Percentiles rank a stretch among this genome's conserved stretches.
These are phyloP conservation scores for Orycteropus afer DNA, from an alignment of 2,113 vertebrate species.

Conservation along the genomic window DNA sequence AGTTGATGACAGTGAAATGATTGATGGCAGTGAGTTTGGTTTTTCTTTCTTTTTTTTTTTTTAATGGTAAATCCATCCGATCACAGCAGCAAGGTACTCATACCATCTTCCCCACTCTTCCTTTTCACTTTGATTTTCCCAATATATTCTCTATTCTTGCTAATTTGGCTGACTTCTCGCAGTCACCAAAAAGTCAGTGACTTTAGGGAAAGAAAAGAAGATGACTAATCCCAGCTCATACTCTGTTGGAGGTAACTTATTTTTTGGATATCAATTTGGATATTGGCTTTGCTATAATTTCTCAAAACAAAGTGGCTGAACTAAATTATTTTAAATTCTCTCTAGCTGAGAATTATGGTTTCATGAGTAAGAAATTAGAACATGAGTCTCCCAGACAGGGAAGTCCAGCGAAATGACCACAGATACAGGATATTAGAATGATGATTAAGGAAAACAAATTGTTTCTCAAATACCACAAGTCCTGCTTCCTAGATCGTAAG, in stretches of 20 bases:
- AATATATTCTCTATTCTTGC: background rate
- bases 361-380: constrained; percentile 52
- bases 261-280: background rate
- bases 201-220: background rate
- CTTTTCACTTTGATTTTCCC: background rate
- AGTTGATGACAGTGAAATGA: no score
- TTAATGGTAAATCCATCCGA: background rate
- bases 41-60: no score
- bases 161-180: background rate
- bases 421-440: constrained; percentile 54
- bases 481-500: constrained; percentile 38
- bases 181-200: background rate
- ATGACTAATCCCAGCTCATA: background rate
- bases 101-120: no score
- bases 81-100: background rate
- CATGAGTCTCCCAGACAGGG: background rate
- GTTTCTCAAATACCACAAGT: constrained; percentile 42
- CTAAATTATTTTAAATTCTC: background rate
- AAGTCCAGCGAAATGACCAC: constrained; percentile 16
- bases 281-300: background rate
- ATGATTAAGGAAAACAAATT: constrained; percentile 30
- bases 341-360: background rate
- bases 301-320: background rate
- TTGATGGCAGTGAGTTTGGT: no score
- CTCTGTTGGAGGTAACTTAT: background rate